A percentile compares a stretch with the other conserved stretches of the same genome.
Conservation (phyloP, 2,113 vertebrate genomes). For the Callithrix jacchus region DNA sequence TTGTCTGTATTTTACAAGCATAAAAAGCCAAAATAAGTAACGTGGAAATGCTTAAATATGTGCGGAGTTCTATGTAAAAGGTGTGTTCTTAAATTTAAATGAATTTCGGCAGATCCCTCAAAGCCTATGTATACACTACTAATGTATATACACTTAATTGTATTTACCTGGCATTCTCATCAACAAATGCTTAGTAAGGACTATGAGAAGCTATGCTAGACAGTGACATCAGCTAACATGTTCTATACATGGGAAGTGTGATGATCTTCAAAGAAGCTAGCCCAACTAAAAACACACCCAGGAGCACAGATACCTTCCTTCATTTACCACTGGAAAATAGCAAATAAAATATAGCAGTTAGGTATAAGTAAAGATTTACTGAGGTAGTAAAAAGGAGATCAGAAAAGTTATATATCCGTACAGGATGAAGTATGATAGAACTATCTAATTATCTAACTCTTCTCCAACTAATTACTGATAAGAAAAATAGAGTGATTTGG, state of each 20-base stretch:
- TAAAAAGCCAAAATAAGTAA: not conserved
- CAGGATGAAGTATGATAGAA: not conserved
- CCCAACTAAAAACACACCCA: not conserved
- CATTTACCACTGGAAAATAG: not conserved
- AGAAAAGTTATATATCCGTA: not conserved
- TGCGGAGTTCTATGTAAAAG: not conserved
- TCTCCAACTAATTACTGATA: not conserved
- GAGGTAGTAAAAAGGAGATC: not conserved
- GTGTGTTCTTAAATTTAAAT: not conserved
- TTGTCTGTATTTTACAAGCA: not conserved
- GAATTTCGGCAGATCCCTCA: not conserved
- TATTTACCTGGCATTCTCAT: not conserved
- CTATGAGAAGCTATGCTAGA: not conserved
- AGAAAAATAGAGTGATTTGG: not conserved
- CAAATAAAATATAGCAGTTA: not conserved
- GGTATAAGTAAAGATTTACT: not conserved
- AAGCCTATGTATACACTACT: not conserved
- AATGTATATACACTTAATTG: not conserved
- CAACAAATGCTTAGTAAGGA: not conserved
- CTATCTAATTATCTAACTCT: not conserved
- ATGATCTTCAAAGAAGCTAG: not conserved
- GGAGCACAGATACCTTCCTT: not conserved
- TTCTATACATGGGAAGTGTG: not conserved
- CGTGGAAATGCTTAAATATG: not conserved
- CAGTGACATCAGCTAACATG: not conserved